Conservation (phyloP, 1,140 invertebrate genomes). For the Philaenus spumarius region DNA sequence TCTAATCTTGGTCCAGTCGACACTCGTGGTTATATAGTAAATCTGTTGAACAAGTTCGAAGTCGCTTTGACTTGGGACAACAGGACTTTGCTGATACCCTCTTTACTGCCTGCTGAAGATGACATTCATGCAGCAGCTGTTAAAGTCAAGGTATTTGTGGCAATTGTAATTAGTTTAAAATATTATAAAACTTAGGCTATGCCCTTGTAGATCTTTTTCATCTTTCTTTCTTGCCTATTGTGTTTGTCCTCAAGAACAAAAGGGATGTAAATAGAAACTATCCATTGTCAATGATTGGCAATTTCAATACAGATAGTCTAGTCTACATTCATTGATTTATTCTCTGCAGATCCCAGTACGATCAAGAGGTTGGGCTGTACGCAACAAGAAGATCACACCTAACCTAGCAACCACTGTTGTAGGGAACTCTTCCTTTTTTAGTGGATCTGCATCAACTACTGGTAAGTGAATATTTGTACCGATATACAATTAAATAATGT, state of each 20-base stretch:
- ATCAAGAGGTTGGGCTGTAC: conserved; percentile 44
- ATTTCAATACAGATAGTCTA: no score
- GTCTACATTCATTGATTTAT: neutral
- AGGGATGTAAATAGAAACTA: no score
- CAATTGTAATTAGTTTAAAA: no score
- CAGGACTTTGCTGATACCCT: conserved; percentile 84
- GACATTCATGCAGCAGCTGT: conserved; percentile 40
- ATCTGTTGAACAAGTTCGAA: conserved; percentile 93
- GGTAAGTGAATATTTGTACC: neutral
- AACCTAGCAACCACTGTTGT: conserved; percentile 23
- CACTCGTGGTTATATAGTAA: conserved; percentile 68
- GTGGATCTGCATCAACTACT: neutral
- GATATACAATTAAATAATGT: no score
- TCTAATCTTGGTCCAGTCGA: conserved; percentile 44
- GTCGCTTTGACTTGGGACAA: conserved; percentile 96
- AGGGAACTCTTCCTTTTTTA: conserved; percentile 34
- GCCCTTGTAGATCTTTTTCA: no score
- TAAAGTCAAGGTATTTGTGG: conserved; percentile 33
- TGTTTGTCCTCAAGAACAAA: no score
- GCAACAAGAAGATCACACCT: conserved; percentile 36
- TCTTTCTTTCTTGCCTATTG: no score
- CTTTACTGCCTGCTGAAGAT: conserved; percentile 79
- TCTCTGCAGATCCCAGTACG: conserved; percentile 43
- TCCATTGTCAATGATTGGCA: no score
- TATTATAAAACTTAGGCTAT: no score